phyloP scores from a whole-genome alignment of 2,113 vertebrate genomes.

The Zosterops japonicus region DNA sequence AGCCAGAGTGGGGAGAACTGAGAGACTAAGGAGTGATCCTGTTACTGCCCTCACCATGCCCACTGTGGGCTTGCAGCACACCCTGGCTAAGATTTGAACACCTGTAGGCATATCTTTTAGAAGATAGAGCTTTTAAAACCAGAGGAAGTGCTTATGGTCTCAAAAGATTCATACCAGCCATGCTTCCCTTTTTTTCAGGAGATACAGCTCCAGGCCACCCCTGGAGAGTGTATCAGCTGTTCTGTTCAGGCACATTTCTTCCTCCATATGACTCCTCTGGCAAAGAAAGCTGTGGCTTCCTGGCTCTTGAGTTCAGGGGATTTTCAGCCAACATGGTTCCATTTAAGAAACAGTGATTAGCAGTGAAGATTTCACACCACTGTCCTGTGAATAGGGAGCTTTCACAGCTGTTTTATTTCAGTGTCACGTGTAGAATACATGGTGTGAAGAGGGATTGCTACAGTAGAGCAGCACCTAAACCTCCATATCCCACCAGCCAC shows the following conservation, averaged over 20 bases:
- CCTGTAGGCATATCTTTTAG: neutral
- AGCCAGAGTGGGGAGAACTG: neutral
- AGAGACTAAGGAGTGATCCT: neutral
- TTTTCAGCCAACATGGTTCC: neutral
- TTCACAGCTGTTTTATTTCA: neutral
- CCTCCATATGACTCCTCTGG: neutral
- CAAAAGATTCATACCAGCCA: neutral
- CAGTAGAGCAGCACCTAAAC: accelerated
- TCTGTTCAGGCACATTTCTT: neutral
- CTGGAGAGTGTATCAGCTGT: neutral
- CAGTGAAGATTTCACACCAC: neutral
- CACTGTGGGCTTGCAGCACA: neutral
- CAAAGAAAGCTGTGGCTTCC: neutral
- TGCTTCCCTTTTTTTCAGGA: neutral
- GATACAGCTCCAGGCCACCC: neutral
- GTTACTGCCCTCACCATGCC: neutral
- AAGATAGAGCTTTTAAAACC: neutral
- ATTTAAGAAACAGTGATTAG: neutral
- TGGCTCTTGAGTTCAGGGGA: neutral
- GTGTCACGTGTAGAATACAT: neutral
- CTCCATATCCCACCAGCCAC: neutral
- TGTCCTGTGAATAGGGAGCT: neutral
- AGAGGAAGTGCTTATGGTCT: neutral
- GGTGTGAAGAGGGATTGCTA: neutral
- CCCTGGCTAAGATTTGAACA: neutral